Evolutionary conservation across 2,113 vertebrate species (phyloP).

Genomic region (Condylura cristata): DNA sequence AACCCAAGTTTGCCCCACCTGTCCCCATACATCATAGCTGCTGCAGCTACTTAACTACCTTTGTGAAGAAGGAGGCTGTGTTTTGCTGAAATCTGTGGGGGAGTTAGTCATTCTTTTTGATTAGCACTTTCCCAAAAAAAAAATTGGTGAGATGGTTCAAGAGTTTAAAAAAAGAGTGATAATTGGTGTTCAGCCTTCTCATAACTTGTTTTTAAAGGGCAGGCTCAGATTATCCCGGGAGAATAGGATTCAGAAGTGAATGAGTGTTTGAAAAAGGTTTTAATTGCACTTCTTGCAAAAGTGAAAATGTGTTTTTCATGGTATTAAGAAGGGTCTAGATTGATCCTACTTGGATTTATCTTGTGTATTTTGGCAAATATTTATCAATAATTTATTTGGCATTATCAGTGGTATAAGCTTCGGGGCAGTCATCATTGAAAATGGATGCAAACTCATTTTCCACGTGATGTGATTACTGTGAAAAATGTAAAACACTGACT

Average conservation of each 20-base stretch:
- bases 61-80: background rate
- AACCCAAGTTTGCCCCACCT: background rate
- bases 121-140: background rate
- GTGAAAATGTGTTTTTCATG: conserved; percentile 45
- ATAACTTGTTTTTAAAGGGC: conserved; percentile 35
- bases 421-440: background rate
- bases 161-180: background rate
- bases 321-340: background rate
- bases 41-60: background rate
- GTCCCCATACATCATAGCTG: background rate
- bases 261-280: conserved; percentile 48
- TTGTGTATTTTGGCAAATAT: background rate
- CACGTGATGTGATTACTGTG: background rate
- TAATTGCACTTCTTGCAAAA: conserved; percentile 1
- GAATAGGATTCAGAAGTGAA: conserved; percentile 21
- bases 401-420: background rate
- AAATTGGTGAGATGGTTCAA: background rate
- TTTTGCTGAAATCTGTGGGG: background rate
- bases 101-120: conserved; percentile 32
- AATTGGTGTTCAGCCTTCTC: conserved; percentile 22
- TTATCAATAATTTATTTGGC: background rate
- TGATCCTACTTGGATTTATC: conserved; percentile 2
- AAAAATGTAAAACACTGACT: conserved; percentile 18
- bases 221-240: background rate
- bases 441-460: background rate